These are phyloP conservation scores for Pocota personata DNA, from an alignment of 2,888 invertebrate genomes.

Conservation along the genomic window DNA sequence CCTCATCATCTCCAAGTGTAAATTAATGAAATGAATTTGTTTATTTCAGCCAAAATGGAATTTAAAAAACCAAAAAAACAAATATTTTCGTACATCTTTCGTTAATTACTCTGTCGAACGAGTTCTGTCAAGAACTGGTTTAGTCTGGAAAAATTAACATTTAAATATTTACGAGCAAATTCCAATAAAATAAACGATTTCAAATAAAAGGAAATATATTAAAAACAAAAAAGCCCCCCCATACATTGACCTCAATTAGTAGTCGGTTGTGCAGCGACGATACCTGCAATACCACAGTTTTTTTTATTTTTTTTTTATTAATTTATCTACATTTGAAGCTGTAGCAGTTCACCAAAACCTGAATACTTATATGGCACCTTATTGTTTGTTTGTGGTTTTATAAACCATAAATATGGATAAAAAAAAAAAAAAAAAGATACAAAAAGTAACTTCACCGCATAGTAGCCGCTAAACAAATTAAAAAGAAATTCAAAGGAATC, in stretches of 20 bases:
- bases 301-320: too few species aligned
- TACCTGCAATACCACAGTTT: not conserved
- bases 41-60: not conserved
- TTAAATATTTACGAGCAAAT: slow-evolving; percentile 18
- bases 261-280: not conserved
- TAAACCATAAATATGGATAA: not conserved
- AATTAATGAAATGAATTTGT: not conserved
- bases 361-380: not conserved
- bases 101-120: not conserved
- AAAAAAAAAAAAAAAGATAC: not conserved
- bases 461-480: not conserved
- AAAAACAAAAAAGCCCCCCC: not conserved
- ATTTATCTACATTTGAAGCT: slow-evolving; percentile 13
- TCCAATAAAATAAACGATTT: not conserved
- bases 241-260: slow-evolving; percentile 29
- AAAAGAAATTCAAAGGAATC: slow-evolving; percentile 10
- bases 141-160: not conserved
- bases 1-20: not conserved
- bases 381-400: not conserved
- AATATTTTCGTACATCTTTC: not conserved
- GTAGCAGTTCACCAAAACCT: slow-evolving; percentile 1
- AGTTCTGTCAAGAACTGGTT: not conserved
- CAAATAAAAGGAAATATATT: not conserved
- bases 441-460: not conserved
- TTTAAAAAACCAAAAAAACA: not conserved